Base-by-base conservation (phyloP, 2,797 vertebrate genomes). In the Scomberomorus guttatus region DNA sequence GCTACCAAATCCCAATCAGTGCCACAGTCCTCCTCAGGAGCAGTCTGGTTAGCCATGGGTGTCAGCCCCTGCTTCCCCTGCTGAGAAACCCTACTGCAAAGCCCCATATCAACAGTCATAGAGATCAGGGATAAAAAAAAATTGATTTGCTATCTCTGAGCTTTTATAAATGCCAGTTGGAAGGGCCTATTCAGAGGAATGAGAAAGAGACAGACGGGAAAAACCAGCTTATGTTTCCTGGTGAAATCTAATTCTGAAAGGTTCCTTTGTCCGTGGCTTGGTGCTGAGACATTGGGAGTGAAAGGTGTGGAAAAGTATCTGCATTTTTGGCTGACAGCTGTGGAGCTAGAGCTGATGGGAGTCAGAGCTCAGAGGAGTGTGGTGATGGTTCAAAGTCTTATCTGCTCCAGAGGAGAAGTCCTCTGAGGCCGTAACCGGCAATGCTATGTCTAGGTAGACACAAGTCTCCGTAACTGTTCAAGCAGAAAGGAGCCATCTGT, bases 271-370 rank as follows among this genome's bases (percentile, higher is more conserved):
- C 77, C 55, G 44, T 14, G 17, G 60, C 77, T 63, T 25, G 18
- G 34, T 60, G 59, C 80, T 61, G 77, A 92, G 70, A 51, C 80
- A 71, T 5, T 51, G 29, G 59, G 68, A 92, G 82, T 87, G 87
- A 91, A 89, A 92, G 86, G 91, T 93, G 90, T 84, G 88, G 84
- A 92, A 89, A 92, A 81, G 84, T 63, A 63, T 83, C 81, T 17
- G 20, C 84, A 86, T 91, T 92, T 83, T 76, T 82, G 63, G 75
- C 81, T 90, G 91, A 90, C 92, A 90, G 89, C 83, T 81, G 80
- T 70, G 80, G 74, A 90, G 82, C 66, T 44, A 20, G 70, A 79
- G 80, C 80, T 79, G 90, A 90, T 77, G 82, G 61, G 81, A 90
- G 86, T 77, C 72, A 48, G 72, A 67, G 78, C 75, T 72, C 61